Base-by-base conservation (phyloP, 2,113 vertebrate genomes). In the Ammodytes dubius region DNA sequence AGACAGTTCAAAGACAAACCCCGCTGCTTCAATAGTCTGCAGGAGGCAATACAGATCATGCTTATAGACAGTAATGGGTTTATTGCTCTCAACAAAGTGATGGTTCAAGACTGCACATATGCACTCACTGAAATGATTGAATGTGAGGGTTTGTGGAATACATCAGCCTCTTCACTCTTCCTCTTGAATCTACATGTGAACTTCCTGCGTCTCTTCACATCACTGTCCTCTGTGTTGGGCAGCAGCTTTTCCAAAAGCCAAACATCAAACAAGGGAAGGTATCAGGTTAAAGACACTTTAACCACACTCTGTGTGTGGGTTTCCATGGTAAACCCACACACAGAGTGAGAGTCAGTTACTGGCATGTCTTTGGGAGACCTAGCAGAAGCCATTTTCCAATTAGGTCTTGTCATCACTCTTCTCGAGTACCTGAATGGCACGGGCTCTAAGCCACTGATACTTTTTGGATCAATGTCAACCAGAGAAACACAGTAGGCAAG, bases 371-470 rank as follows among this genome's bases (percentile, higher is more conserved):
- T 39, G 50, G 75, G 74, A 86, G 86, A 83, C 10, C 64, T 53
- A 64, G 70, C 64, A 61, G 70, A 87, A 86, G 57, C 42, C 67
- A 70, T 79, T 88, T 83, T 85, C n/a, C 80, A 87, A 69, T 88
- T 79, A 80, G 87, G 53, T 71, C 74, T 80, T 86, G 87, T 88
- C 87, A 83, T 87, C 72, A 50, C 52, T 85, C 82, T 86, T 85
- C 78, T 91, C 74, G 63, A 87, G 82, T 87, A 74, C 60, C 78
- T 50, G 10, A 80, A 77, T 87, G 77, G 74, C 86, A 83, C 56
- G 2, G 40, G 59, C 53, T 64, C 27, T 8, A 17, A 83, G 74
- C 75, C 74, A 85, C n/a, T 27, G 2, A 8, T 37, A 63, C 67
- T 43, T 79, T 52, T 56, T 47, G 58, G 65, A 70, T 11, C 10